These are phyloP conservation scores for Ceramica pisi DNA, from an alignment of 2,888 invertebrate genomes.

Conservation along the genomic window DNA sequence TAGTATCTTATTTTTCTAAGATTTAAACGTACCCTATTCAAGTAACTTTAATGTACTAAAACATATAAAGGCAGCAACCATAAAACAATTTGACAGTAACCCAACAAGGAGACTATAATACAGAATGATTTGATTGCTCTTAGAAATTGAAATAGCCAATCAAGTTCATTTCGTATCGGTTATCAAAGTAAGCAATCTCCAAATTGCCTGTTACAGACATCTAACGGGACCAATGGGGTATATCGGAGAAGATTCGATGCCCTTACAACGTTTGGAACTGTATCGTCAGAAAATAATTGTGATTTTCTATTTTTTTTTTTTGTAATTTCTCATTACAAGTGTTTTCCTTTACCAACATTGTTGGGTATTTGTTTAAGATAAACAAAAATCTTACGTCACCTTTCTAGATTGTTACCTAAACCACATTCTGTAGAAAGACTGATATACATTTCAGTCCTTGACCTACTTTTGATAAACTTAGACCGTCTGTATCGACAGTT, in stretches of 20 bases:
- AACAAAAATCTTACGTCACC: too few species aligned
- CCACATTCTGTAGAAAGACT: conserved; percentile 7
- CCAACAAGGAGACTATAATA: conserved; percentile 12
- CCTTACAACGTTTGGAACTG: conserved; percentile 16
- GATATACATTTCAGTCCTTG: conserved; percentile 23
- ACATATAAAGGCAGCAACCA: background rate
- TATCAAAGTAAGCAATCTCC: conserved; percentile 58
- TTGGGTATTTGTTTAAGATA: too few species aligned
- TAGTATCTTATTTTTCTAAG: background rate
- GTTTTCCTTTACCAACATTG: too few species aligned
- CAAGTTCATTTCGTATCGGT: conserved; percentile 43
- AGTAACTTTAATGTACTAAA: background rate
- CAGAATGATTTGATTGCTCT: conserved; percentile 39
- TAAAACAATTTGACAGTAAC: conserved; percentile 1
- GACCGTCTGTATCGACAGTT: conserved; percentile 27
- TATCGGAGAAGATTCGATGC: conserved; percentile 29
- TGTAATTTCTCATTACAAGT: too few species aligned
- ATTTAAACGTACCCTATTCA: too few species aligned
- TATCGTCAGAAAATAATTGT: background rate
- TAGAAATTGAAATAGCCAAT: conserved; percentile 51
- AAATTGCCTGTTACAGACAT: conserved; percentile 56
- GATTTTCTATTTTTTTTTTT: too few species aligned
- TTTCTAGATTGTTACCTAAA: too few species aligned
- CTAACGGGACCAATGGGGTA: conserved; percentile 22
- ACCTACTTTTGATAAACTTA: conserved; percentile 42